Conservation (phyloP, 64 coral and sea anemone species). For the Montipora foliosa region DNA sequence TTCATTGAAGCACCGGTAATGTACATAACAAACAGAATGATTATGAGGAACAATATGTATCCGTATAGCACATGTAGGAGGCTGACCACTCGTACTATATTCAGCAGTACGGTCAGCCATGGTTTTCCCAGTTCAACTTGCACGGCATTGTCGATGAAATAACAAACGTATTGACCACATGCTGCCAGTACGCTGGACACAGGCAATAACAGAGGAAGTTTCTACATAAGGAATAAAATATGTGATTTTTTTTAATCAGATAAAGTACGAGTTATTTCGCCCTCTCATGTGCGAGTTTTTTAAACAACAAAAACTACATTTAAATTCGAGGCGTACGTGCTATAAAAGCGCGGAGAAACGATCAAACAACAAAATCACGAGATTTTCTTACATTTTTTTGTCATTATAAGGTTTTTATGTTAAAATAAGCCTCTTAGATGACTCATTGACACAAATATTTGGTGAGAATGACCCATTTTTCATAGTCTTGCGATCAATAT, state of each 20-base stretch:
- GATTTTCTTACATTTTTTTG: no score
- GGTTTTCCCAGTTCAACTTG: slow-evolving; percentile 75
- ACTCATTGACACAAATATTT: no score
- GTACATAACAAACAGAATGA: slow-evolving; percentile 85
- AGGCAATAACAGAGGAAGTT: slow-evolving; percentile 73
- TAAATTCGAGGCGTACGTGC: no score
- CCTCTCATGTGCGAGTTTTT: no score
- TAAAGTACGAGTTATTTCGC: background rate
- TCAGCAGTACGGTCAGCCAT: slow-evolving; percentile 76
- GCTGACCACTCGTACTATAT: slow-evolving; percentile 79
- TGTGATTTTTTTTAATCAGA: background rate
- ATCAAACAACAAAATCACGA: no score
- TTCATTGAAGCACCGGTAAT: slow-evolving; percentile 92
- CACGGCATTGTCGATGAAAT: slow-evolving; percentile 88
- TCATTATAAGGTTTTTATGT: no score
- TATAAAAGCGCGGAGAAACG: no score
- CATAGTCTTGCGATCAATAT: no score
- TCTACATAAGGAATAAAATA: slow-evolving; percentile 42
- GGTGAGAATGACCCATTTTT: no score
- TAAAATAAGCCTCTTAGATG: no score
- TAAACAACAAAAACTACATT: no score
- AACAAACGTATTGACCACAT: slow-evolving; percentile 91
- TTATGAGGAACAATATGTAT: slow-evolving; percentile 87
- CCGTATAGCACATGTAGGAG: slow-evolving; percentile 88
- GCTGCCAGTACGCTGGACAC: slow-evolving; percentile 56